Percentiles rank a stretch among this genome's conserved stretches.
phyloP scores from a whole-genome alignment of 2,113 vertebrate species.

The Orthonyx spaldingii region DNA sequence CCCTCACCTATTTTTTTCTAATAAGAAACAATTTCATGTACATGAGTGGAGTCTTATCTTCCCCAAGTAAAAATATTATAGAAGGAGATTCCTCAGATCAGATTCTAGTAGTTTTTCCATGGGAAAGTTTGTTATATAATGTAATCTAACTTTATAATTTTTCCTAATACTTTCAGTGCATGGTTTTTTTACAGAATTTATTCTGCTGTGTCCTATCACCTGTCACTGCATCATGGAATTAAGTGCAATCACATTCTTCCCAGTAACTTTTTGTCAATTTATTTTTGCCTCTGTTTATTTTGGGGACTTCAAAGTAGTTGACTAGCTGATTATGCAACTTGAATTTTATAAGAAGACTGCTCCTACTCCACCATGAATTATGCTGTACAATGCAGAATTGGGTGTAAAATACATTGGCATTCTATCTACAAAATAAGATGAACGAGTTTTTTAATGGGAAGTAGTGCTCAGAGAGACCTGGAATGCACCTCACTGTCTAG shows the following conservation, averaged over 20 bases:
- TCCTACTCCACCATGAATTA: background rate
- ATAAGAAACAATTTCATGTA: background rate
- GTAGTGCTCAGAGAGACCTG: background rate
- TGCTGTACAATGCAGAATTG: background rate
- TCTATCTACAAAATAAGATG: background rate
- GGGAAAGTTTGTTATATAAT: background rate
- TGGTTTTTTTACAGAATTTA: background rate
- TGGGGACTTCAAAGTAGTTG: background rate
- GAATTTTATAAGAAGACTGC: background rate
- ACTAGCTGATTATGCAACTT: background rate
- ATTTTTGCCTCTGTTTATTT: background rate
- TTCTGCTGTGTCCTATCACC: background rate
- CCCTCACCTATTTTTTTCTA: background rate
- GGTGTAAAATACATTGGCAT: background rate
- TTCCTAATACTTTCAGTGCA: background rate
- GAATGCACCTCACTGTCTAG: background rate
- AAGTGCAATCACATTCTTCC: background rate
- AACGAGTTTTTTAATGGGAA: background rate
- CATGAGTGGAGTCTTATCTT: background rate
- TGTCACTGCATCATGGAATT: background rate
- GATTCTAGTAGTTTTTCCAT: background rate
- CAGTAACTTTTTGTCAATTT: background rate
- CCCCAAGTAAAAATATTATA: background rate
- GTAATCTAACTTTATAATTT: background rate
- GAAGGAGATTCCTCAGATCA: background rate